These are phyloP conservation scores for Craseonycteris thonglongyai DNA, from an alignment of 2,113 vertebrate species.

Conservation along the genomic window DNA sequence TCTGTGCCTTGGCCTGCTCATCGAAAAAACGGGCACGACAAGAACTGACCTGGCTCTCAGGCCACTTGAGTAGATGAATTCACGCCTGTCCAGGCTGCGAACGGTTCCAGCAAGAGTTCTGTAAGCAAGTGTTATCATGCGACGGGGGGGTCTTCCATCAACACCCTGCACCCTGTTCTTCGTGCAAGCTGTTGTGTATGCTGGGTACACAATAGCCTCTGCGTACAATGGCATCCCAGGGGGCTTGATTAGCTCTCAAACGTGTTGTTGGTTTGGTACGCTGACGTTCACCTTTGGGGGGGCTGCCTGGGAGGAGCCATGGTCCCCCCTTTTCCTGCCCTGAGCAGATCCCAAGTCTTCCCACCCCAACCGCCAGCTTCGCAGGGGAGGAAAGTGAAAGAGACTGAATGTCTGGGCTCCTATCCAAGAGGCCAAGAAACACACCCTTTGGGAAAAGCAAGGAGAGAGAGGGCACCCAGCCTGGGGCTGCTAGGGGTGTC, in stretches of 20 bases:
- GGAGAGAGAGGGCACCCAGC: fast-evolving
- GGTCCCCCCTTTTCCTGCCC: background rate
- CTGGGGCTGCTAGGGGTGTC: fast-evolving
- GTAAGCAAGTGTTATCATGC: background rate
- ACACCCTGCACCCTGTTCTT: fast-evolving
- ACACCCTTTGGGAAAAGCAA: background rate
- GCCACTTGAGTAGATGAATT: background rate
- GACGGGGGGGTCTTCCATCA: background rate
- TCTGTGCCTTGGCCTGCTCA: background rate
- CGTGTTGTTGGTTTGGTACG: fast-evolving
- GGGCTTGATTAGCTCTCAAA: background rate
- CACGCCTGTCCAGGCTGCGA: background rate
- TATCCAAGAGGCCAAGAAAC: background rate
- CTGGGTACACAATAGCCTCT: fast-evolving
- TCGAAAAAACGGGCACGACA: background rate
- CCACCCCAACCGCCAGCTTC: background rate
- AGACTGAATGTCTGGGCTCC: background rate
- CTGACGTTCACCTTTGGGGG: too few species aligned
- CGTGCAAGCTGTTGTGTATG: fast-evolving
- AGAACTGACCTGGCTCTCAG: background rate
- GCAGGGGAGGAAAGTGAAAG: background rate
- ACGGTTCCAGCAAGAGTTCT: fast-evolving
- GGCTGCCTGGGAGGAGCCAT: background rate
- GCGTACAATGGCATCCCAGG: fast-evolving
- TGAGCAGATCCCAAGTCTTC: background rate